Evolutionary conservation across 2,888 invertebrate species (phyloP), one percentile per base, ranked within the genome.

Genomic region (Notodonta dromedarius): DNA sequence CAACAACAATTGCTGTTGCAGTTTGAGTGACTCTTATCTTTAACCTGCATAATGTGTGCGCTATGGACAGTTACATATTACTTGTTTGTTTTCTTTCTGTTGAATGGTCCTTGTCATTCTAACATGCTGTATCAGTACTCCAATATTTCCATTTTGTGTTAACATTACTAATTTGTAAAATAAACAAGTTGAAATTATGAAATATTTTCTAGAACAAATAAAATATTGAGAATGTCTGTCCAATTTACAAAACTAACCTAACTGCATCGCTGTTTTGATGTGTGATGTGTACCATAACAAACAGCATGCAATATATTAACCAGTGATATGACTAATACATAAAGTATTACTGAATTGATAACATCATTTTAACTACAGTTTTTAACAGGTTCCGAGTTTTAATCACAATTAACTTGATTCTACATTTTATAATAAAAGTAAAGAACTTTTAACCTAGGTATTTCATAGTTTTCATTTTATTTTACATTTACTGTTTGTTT

Each of bases 61-160:
- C 90, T 74, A 86, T 86, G 90, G 91, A 90, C 88, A 89, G 79
- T 86, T 83, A 79, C 73, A 77, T 81, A 79, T 78, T 73, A 79
- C 74, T 79, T 83, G 86, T 85, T 85, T 84, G 83, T 89, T 86
- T 89, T 86, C 75, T 87, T 78, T 80, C 88, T 91, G 87, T 90
- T 91, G 90, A 91, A 93, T 93, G 93, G 93, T 93, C 93, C 93
- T 93, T 92, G 93, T 93, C 86, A 89, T 93, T 93, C 92, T 93
- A 93, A 93, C 93, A 88, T 78, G 70, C 73, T 79, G 66, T 73
- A 74, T 71, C 63, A 76, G 62, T 69, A 70, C 77, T 76, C 78
- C 72, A 63, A 63, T 60, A 60, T 63, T 61, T 59, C 54, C 66
- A 65, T 62, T 70, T 55, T 80, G 63, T 72, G 55, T 76, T 79